These are phyloP conservation scores for Cephus pygmeus DNA, from an alignment of 2,888 invertebrate species.

Conservation along the genomic window DNA sequence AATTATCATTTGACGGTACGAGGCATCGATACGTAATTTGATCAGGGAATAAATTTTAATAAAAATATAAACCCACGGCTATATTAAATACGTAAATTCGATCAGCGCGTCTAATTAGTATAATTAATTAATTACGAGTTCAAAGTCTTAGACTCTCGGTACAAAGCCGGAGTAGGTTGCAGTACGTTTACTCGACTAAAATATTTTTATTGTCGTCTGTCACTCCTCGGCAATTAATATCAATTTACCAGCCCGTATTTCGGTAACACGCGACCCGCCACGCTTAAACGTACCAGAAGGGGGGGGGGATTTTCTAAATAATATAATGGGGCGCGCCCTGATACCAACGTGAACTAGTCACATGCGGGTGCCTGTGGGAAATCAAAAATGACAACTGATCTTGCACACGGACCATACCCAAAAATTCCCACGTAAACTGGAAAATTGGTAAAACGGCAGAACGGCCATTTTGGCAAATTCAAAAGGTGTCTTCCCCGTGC, in stretches of 20 bases:
- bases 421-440: too few relatives aligned
- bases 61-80: neutral
- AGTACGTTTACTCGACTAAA: constrained; percentile 21
- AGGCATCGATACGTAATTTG: neutral
- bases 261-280: constrained; percentile 36
- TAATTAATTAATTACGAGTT: neutral
- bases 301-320: constrained; percentile 30
- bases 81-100: neutral
- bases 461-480: neutral
- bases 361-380: constrained; percentile 33
- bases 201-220: constrained; percentile 35
- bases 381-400: constrained; percentile 10
- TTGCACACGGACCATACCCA: neutral
- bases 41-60: neutral
- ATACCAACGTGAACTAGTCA: neutral
- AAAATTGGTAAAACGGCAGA: neutral
- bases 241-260: constrained; percentile 54
- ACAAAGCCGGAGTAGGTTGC: neutral
- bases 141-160: neutral
- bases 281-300: neutral
- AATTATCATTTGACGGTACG: constrained; percentile 33
- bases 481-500: neutral
- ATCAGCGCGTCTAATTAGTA: neutral
- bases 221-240: constrained; percentile 39
- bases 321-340: constrained; percentile 8